Evolutionary conservation across 2,113 vertebrate genomes (phyloP).

Genomic region (Pyrgilauda ruficollis): DNA sequence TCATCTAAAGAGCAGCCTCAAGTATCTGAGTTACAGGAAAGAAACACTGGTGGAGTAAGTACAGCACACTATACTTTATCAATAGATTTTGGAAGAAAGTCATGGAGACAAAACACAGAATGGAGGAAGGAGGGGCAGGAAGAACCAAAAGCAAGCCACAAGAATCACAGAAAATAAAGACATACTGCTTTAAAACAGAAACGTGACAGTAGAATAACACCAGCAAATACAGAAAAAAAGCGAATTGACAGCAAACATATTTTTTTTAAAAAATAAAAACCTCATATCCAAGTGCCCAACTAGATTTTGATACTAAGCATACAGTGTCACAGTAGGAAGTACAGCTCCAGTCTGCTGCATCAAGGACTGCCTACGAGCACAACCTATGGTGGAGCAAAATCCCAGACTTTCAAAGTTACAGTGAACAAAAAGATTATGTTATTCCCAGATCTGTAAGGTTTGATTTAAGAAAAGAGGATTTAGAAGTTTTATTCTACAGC

Average conservation of each 20-base stretch:
- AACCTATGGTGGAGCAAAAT: neutral
- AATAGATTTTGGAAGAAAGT: neutral
- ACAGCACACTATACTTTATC: neutral
- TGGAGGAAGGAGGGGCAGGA: neutral
- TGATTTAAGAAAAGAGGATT: neutral
- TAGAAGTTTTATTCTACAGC: neutral
- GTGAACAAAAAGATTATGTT: neutral
- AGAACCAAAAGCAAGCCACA: neutral
- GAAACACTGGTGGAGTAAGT: neutral
- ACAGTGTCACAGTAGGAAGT: neutral
- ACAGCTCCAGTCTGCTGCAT: neutral
- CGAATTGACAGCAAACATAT: neutral
- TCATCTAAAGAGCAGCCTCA: neutral
- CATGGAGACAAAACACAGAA: neutral
- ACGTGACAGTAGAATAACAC: neutral
- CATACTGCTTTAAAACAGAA: neutral
- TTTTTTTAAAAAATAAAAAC: neutral
- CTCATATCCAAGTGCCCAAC: neutral
- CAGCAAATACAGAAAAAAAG: neutral
- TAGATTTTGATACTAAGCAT: neutral
- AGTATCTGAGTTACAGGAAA: neutral
- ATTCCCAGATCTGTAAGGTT: neutral
- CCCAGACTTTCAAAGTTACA: neutral
- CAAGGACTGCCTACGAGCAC: neutral
- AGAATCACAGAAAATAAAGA: neutral